These are phyloP conservation scores for Platycheirus albimanus DNA, from an alignment of 2,888 invertebrate species.

Conservation along the genomic window DNA sequence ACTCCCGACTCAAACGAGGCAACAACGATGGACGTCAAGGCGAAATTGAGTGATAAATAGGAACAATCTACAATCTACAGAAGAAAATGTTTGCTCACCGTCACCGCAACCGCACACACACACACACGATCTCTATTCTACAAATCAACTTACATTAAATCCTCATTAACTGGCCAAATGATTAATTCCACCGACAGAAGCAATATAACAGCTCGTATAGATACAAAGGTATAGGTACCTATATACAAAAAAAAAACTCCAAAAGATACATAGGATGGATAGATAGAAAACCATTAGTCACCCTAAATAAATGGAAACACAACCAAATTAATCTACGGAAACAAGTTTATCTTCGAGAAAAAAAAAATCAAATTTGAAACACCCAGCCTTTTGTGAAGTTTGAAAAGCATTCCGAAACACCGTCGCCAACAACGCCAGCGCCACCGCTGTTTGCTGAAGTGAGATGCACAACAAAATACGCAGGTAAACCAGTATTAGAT, in stretches of 20 bases:
- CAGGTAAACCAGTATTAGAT: slow-evolving; percentile 41
- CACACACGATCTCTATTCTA: slow-evolving; percentile 39
- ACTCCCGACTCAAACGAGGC: no score
- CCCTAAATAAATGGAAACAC: slow-evolving; percentile 75
- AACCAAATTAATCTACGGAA: slow-evolving; percentile 72
- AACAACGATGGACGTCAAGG: not conserved
- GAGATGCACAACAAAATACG: slow-evolving; percentile 42
- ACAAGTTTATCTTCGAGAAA: slow-evolving; percentile 66
- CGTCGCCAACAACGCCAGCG: not conserved
- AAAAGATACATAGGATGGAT: slow-evolving; percentile 32
- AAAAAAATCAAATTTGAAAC: not conserved
- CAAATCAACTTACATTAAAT: slow-evolving; percentile 75
- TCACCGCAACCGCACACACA: no score
- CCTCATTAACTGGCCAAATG: slow-evolving; percentile 75
- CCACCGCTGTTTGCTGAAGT: slow-evolving; percentile 42
- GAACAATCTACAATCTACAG: slow-evolving; percentile 4
- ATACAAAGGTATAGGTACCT: not conserved
- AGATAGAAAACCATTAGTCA: slow-evolving; percentile 68
- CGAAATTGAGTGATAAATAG: slow-evolving; percentile 4
- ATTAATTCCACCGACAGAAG: slow-evolving; percentile 57
- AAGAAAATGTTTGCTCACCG: slow-evolving; percentile 35
- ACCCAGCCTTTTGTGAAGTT: slow-evolving; percentile 16
- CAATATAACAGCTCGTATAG: slow-evolving; percentile 1
- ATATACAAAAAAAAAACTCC: not conserved
- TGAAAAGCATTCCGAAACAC: not conserved